Base-by-base conservation (phyloP, 1,140 invertebrate species). In the Camponotus vicinus region DNA sequence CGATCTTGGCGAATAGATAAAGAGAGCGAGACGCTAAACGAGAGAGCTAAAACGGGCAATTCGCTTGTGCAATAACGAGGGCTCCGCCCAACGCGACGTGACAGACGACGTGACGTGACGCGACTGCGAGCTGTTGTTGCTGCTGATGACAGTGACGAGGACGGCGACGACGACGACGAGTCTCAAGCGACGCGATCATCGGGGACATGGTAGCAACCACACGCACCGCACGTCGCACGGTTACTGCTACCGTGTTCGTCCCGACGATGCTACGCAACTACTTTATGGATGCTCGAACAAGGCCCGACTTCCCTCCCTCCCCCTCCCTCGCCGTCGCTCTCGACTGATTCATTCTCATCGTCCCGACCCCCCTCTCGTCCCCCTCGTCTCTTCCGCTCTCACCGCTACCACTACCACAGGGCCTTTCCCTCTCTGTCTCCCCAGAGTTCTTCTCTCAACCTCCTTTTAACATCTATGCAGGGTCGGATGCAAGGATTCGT, bases 61-160 rank as follows among this genome's bases (percentile, higher is more conserved):
- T 63, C 40, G 40, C 57, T 55, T 7, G 69, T 61, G 40, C 52
- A 75, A 63, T 49, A 86, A 89, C 69, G 85, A 79, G 85, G 88
- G 85, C 92, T 91, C 89, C 89, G 88, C 91, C 89, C 91, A 92
- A 67, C 34, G 45, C 40, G 57, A 55, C 61, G 21, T 49, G 45
- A 49, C 45, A 49, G 45, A 49, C 45, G 49, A 40, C 70, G 70
- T 40, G 34, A 73, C 52, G 52, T n/a, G 69, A 45, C 9, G 18
- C n/a, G 63, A 83, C 64, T 27, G 21, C 3, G 63, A 40, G 27
- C 27, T 27, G 27, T 40, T 40, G 37, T 6, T 40, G 6, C 3
- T 40, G 6, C 2, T 40, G 37, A 40, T 6, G 42, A 45, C 42
- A 9, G 8, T 67, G 37, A 27, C 63, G n/a, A 85, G 11, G 79